phyloP scores from a whole-genome alignment of 2,797 vertebrate species.

The Gymnopithys bicolor region DNA sequence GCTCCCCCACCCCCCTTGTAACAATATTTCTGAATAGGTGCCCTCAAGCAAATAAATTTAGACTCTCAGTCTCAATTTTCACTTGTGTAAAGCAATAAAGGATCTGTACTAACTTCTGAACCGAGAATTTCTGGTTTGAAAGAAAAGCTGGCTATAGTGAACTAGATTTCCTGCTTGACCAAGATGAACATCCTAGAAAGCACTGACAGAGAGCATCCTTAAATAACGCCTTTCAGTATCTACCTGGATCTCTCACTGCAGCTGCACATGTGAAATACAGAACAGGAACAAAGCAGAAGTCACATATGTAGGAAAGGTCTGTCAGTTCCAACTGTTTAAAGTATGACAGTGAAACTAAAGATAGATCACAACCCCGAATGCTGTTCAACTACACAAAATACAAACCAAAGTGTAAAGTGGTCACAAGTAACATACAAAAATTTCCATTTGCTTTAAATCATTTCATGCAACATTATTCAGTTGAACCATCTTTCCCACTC shows the following conservation, averaged over 20 bases:
- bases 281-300: neutral
- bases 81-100: neutral
- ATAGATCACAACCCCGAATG: neutral
- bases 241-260: neutral
- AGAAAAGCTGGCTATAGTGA: neutral
- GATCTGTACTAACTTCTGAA: neutral
- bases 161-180: neutral
- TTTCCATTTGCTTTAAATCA: neutral
- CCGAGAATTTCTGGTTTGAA: neutral
- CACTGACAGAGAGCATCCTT: neutral
- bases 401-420: neutral
- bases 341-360: neutral
- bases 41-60: neutral
- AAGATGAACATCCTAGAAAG: neutral
- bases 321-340: neutral
- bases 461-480: neutral
- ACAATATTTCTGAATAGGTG: neutral
- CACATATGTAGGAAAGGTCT: neutral
- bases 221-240: neutral
- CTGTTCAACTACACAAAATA: neutral
- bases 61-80: neutral
- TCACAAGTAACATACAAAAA: neutral
- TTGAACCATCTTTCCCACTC: neutral
- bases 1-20: rapidly evolving
- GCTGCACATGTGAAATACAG: neutral